Evolutionary conservation across 2,888 invertebrate species (phyloP).

Genomic region (Ectemnius cavifrons): DNA sequence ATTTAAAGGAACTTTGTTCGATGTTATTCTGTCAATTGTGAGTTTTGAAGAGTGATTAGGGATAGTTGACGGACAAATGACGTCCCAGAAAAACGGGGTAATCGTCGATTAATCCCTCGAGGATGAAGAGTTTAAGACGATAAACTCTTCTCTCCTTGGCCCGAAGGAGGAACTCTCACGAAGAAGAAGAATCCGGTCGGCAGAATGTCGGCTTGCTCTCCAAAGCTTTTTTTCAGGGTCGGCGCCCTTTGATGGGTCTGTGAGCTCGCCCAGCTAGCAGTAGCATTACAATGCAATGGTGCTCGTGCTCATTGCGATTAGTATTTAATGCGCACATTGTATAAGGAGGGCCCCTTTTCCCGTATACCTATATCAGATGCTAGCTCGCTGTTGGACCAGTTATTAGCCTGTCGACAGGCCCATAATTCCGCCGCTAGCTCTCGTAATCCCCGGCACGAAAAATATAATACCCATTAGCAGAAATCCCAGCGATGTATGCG

Average conservation of each 20-base stretch:
- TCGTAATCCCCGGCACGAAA: conserved; percentile 62
- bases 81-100: background rate
- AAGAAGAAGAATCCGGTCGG: conserved; percentile 5
- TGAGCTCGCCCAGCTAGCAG: conserved; percentile 54
- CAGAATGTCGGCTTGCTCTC: conserved; percentile 12
- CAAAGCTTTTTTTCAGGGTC: conserved; percentile 46
- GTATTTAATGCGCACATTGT: conserved; percentile 76
- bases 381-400: conserved; percentile 69
- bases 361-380: conserved; percentile 74
- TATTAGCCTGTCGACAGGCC: conserved; percentile 77
- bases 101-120: background rate
- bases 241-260: conserved; percentile 66
- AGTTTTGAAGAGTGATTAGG: too few relatives aligned
- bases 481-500: conserved; percentile 64
- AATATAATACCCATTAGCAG: conserved; percentile 61
- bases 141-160: background rate
- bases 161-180: background rate
- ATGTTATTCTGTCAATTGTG: too few relatives aligned
- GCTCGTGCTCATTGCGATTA: conserved; percentile 71
- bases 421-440: conserved; percentile 69
- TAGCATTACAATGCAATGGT: conserved; percentile 57
- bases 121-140: background rate
- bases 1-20: too few relatives aligned
- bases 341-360: conserved; percentile 68
- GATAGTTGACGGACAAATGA: background rate